These are phyloP conservation scores for Lagocephalus sceleratus DNA, from an alignment of 2,797 vertebrate genomes.

Conservation along the genomic window DNA sequence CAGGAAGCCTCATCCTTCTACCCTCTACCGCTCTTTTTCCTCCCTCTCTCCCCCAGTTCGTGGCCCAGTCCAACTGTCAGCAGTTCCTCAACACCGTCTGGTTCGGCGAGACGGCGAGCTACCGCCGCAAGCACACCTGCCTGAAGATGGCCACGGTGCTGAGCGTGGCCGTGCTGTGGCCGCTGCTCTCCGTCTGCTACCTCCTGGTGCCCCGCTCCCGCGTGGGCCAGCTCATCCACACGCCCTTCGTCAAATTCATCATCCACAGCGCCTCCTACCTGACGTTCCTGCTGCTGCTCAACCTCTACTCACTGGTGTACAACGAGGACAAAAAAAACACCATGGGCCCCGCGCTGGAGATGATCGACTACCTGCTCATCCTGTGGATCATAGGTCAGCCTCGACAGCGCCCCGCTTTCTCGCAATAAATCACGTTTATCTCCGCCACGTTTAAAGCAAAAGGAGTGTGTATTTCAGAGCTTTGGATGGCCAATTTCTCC, in stretches of 20 bases:
- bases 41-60: constrained; percentile 80
- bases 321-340: constrained; percentile 93
- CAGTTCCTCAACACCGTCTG: constrained; percentile 99
- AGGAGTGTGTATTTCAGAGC: background rate
- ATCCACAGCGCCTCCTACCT: constrained; percentile 98
- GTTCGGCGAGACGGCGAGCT: constrained; percentile 97
- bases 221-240: constrained; percentile 95
- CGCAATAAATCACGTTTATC: constrained; percentile 3
- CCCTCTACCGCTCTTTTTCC: background rate
- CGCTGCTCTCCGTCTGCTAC: constrained; percentile 93
- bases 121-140: constrained; percentile 94
- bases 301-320: constrained; percentile 96
- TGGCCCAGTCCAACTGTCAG: constrained; percentile 98
- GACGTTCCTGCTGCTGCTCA: constrained; percentile 92
- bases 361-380: constrained; percentile 96
- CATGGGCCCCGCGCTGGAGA: constrained; percentile 90
- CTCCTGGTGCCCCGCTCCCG: constrained; percentile 93
- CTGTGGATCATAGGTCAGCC: constrained; percentile 94
- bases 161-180: constrained; percentile 91
- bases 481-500: background rate
- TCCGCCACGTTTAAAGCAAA: background rate
- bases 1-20: too few species aligned
- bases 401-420: background rate
- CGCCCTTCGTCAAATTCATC: constrained; percentile 98
- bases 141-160: constrained; percentile 95